phyloP scores from a whole-genome alignment of 2,888 invertebrate genomes.

The Lasioglossum marginatum region DNA sequence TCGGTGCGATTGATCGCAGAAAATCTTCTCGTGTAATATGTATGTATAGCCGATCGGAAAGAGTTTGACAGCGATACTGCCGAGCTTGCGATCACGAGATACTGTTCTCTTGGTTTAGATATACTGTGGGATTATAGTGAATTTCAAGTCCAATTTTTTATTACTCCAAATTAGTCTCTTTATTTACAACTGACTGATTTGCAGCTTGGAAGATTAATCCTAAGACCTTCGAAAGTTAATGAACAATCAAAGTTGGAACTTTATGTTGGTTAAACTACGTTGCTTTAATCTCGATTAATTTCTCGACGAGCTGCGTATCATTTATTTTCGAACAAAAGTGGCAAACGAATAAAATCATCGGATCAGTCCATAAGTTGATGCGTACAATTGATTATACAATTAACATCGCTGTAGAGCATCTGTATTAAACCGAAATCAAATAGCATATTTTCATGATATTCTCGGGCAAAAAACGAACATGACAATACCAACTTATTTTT shows the following conservation, averaged over 20 bases:
- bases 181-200: background rate
- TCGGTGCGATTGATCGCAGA: conserved; percentile 1
- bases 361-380: conserved; percentile 4
- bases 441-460: background rate
- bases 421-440: background rate
- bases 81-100: conserved; percentile 42
- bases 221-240: too few species aligned
- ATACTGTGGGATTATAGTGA: background rate
- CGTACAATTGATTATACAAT: background rate
- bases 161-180: background rate
- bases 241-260: background rate
- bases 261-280: background rate
- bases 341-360: background rate
- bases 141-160: background rate
- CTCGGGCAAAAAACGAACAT: background rate
- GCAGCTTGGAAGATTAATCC: background rate
- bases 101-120: conserved; percentile 27
- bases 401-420: background rate
- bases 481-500: background rate
- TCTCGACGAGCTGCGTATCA: background rate
- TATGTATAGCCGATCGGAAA: background rate
- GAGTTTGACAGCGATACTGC: conserved; percentile 24
- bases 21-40: conserved; percentile 7
- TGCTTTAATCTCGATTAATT: background rate
- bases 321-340: background rate